Conservation (phyloP, 2,113 vertebrate species). For the Rhynchomys soricoides region DNA sequence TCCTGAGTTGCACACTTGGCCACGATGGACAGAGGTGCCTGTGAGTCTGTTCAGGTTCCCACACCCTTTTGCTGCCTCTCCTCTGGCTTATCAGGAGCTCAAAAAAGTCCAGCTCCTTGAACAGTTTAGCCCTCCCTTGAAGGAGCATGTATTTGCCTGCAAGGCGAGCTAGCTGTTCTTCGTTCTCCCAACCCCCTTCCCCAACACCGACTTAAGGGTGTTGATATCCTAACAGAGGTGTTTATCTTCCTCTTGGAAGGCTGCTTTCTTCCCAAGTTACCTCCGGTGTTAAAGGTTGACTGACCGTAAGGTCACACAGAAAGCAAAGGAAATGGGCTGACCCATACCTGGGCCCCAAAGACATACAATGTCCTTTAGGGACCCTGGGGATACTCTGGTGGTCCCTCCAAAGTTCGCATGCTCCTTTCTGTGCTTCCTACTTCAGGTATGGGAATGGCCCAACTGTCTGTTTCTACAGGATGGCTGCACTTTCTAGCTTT, state of each 20-base stretch:
- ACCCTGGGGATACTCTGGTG: rapidly evolving
- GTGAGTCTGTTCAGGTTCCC: not conserved
- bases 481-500: not conserved
- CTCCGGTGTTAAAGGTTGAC: not conserved
- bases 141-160: not conserved
- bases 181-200: not conserved
- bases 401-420: too few relatives aligned
- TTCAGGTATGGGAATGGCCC: not conserved
- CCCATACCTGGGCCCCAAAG: not conserved
- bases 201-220: rapidly evolving
- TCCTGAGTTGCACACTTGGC: not conserved
- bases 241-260: not conserved
- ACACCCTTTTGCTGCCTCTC: not conserved
- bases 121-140: not conserved
- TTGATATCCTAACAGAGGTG: rapidly evolving
- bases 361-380: rapidly evolving
- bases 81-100: not conserved
- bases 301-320: not conserved
- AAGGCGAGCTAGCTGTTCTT: not conserved
- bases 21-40: not conserved
- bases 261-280: too few relatives aligned
- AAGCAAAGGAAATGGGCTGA: too few relatives aligned
- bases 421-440: not conserved
- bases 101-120: not conserved
- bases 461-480: not conserved